These are phyloP conservation scores for Denticeps clupeoides DNA, from an alignment of 2,797 vertebrate species.

Conservation along the genomic window DNA sequence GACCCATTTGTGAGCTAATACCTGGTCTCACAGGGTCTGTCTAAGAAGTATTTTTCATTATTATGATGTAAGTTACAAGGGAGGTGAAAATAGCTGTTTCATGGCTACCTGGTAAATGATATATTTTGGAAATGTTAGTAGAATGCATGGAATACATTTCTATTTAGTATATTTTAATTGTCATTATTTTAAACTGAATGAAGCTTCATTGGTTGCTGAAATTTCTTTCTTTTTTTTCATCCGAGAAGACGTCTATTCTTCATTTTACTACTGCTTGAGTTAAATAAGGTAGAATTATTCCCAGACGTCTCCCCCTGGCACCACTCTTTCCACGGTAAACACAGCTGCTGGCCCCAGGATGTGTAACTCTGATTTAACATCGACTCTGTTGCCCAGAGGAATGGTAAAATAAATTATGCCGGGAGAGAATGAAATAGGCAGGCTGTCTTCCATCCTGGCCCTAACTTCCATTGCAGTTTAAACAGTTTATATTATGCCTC, in stretches of 20 bases:
- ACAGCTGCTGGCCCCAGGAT: conserved; percentile 13
- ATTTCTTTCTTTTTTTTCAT: too few relatives aligned
- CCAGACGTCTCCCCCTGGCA: conserved; percentile 7
- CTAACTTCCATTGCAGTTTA: neutral
- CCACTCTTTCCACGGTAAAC: conserved; percentile 13
- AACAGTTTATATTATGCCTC: too few relatives aligned
- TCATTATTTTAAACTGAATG: too few relatives aligned
- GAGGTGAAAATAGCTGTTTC: conserved; percentile 17
- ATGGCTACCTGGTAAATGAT: too few relatives aligned
- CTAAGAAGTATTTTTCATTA: conserved; percentile 26
- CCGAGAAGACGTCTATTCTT: too few relatives aligned
- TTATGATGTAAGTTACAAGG: conserved; percentile 12
- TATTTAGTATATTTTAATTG: too few relatives aligned
- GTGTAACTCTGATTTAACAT: conserved; percentile 11
- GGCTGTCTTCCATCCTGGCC: conserved; percentile 1
- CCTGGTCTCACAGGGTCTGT: conserved; percentile 9
- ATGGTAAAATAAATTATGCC: neutral
- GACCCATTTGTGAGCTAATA: conserved; percentile 30
- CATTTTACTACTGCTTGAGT: too few relatives aligned
- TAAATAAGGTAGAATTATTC: neutral
- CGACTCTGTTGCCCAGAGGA: neutral
- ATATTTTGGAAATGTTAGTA: too few relatives aligned
- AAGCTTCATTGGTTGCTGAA: too few relatives aligned
- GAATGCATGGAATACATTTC: too few relatives aligned
- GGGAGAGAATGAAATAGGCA: conserved; percentile 2